Evolutionary conservation across 2,113 vertebrate genomes (phyloP).

Genomic region (Pedionomus torquatus): DNA sequence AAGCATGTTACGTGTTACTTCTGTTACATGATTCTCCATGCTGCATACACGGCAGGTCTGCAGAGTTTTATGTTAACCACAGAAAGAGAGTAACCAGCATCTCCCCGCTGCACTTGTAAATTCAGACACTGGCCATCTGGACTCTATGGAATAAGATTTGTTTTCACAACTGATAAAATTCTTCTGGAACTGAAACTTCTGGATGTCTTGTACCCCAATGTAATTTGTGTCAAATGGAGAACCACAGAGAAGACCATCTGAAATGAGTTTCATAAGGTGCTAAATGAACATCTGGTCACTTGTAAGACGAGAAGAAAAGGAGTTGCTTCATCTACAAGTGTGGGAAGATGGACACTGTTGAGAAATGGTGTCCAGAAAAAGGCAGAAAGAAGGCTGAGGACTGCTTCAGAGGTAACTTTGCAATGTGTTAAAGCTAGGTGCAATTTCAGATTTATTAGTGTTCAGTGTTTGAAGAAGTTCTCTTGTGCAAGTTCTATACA

Average conservation of each 20-base stretch:
- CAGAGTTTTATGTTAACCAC: not conserved
- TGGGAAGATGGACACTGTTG: not conserved
- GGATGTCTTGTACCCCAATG: not conserved
- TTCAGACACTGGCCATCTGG: not conserved
- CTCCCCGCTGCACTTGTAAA: not conserved
- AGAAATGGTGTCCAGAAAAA: not conserved
- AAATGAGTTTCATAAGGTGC: not conserved
- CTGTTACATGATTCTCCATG: fast-evolving
- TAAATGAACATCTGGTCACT: not conserved
- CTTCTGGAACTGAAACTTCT: not conserved
- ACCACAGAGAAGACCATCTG: not conserved
- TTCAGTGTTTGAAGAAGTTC: not conserved
- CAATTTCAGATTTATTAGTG: not conserved
- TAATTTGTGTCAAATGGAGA: not conserved
- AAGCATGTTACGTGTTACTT: not conserved
- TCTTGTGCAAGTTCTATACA: not conserved
- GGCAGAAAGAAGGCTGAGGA: not conserved
- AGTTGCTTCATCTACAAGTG: not conserved
- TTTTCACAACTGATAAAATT: not conserved
- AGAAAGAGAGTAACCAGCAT: fast-evolving
- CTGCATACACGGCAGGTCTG: fast-evolving
- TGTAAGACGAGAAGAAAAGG: not conserved
- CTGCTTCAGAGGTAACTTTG: not conserved
- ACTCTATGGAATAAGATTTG: not conserved
- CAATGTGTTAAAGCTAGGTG: not conserved